Evolutionary conservation across 1,140 invertebrate species (phyloP).

Genomic region (Oreohelix idahoensis): DNA sequence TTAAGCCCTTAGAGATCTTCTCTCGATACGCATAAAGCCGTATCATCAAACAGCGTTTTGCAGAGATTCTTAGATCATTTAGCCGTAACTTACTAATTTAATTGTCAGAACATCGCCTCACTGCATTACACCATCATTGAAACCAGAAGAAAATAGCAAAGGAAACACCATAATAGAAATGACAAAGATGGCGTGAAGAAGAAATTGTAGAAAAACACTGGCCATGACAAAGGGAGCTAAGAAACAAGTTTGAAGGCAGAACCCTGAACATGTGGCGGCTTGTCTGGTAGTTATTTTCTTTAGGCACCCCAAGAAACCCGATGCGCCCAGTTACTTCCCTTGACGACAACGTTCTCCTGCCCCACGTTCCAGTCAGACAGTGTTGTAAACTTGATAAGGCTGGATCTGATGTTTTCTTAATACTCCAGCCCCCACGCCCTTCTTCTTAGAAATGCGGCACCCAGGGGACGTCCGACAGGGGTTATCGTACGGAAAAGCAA

Average conservation of each 20-base stretch:
- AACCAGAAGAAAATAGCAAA: too few species aligned
- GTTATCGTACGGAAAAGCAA: neutral
- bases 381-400: constrained; percentile 3
- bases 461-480: neutral
- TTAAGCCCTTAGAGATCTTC: too few species aligned
- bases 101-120: too few species aligned
- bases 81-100: too few species aligned
- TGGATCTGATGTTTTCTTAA: constrained; percentile 24
- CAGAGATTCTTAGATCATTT: too few species aligned
- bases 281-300: constrained; percentile 3
- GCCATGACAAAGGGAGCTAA: too few species aligned
- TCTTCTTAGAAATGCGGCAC: neutral
- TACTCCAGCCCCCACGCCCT: neutral
- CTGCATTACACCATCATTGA: too few species aligned
- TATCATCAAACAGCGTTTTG: too few species aligned
- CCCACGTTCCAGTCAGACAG: neutral
- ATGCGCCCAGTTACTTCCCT: neutral
- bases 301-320: neutral
- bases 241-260: neutral
- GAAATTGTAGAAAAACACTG: too few species aligned
- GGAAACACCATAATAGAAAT: too few species aligned
- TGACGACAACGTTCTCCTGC: constrained; percentile 6
- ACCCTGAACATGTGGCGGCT: neutral
- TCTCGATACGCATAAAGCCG: too few species aligned
- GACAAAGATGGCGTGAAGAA: too few species aligned